Conservation (phyloP, 2,888 invertebrate genomes). For the Achlya flavicornis region DNA sequence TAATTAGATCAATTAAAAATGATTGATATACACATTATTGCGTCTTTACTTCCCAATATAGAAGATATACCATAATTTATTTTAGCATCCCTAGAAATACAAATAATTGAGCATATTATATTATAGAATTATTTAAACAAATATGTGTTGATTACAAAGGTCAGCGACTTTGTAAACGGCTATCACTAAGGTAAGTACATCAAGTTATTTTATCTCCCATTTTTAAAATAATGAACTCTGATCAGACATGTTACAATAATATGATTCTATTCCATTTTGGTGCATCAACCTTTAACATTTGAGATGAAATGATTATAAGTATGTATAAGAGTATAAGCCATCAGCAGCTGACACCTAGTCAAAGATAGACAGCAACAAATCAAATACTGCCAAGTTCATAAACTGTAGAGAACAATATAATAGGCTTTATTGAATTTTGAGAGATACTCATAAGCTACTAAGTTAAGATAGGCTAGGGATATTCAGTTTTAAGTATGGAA, state of each 20-base stretch:
- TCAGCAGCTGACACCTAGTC: too few relatives aligned
- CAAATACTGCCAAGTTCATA: too few relatives aligned
- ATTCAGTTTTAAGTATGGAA: too few relatives aligned
- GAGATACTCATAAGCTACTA: too few relatives aligned
- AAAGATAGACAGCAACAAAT: too few relatives aligned
- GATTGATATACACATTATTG: neutral
- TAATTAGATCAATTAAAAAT: constrained; percentile 3
- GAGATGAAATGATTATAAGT: neutral
- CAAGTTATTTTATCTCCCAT: neutral
- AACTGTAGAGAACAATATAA: too few relatives aligned
- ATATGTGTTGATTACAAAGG: neutral
- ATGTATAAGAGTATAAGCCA: too few relatives aligned
- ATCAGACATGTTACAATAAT: neutral
- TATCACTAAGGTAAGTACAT: neutral
- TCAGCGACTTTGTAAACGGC: neutral
- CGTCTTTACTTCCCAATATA: neutral
- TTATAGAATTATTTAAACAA: neutral
- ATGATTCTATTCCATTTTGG: neutral
- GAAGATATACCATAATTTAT: neutral
- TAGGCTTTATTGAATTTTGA: too few relatives aligned
- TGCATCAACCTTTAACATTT: neutral
- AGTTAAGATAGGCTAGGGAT: too few relatives aligned
- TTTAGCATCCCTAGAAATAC: neutral
- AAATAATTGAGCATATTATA: neutral
- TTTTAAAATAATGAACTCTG: neutral